Base-by-base conservation (phyloP, 2,888 invertebrate species). In the Synergus umbraculus region DNA sequence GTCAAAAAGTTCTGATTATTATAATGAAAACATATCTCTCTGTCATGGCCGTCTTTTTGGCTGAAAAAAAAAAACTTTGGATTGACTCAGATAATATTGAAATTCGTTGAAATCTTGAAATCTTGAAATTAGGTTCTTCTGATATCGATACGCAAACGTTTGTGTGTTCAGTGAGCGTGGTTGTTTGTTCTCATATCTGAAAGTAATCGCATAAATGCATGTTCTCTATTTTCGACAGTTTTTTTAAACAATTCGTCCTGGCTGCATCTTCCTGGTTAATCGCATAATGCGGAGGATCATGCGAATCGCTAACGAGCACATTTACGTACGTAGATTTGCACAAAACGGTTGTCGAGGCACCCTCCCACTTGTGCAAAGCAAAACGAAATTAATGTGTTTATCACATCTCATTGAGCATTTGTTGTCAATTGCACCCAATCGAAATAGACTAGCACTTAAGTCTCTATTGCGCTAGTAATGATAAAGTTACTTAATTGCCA, bases 231-330 rank as follows among this genome's bases (percentile, higher is more conserved):
- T 76, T 64, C 64, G 90, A 90, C 90, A 90, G 91, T 91, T 90
- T 91, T 91, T 90, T 90, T 89, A 91, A 91, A 90, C 87, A 88
- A 90, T 88, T 88, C 87, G 89, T 91, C 90, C 82, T 87, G 89
- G 86, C 90, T 87, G 87, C 88, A 85, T 89, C 86, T 86, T 83
- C 87, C 88, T 87, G 87, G 87, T 89, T 88, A 89, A 87, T 86
- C 87, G 87, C 88, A 86, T 88, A 89, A 87, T 88, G 86, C 87
- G 86, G 87, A 89, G 85, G 87, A 89, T 86, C 86, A 85, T 86
- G 85, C 83, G 82, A 80, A 82, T 81, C 79, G 80, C 83, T 83
- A 78, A 78, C 81, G 81, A 80, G 78, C 78, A 69, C 78, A 73
- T 78, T 69, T 78, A 78, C 79, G 64, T 63, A 81, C 77, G 66